These are phyloP conservation scores for Rhinoderma darwinii DNA, from an alignment of 2,113 vertebrate genomes.

Conservation along the genomic window DNA sequence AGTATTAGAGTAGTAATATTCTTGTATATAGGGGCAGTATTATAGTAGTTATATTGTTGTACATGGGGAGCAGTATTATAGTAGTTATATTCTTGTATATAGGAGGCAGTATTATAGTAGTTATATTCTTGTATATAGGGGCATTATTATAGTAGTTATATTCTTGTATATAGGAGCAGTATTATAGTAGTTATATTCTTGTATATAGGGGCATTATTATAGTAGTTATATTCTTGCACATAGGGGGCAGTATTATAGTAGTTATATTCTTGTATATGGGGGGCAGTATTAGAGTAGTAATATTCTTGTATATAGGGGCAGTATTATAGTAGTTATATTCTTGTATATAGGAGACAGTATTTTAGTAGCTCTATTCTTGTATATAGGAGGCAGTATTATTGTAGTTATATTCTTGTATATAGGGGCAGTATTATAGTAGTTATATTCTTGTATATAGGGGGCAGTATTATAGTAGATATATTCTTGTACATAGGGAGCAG, in stretches of 20 bases:
- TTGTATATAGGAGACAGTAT: too few relatives aligned
- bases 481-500: conserved; percentile 1
- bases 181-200: neutral
- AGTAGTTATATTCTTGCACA: neutral
- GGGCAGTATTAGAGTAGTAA: neutral
- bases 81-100: neutral
- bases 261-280: neutral
- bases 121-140: neutral
- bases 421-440: conserved; percentile 18
- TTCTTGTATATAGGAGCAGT: neutral
- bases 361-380: conserved; percentile 2
- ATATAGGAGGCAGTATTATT: conserved; percentile 10
- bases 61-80: neutral
- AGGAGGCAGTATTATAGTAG: too few relatives aligned
- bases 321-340: too few relatives aligned
- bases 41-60: conserved; percentile 16
- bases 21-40: neutral
- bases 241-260: neutral
- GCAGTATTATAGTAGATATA: conserved; percentile 15
- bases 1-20: conserved; percentile 7
- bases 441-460: conserved; percentile 4
- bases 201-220: neutral
- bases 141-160: conserved; percentile 4
- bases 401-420: conserved; percentile 12
- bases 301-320: conserved; percentile 1